Evolutionary conservation across 1,140 invertebrate species (phyloP).

Genomic region (Cephus cinctus): DNA sequence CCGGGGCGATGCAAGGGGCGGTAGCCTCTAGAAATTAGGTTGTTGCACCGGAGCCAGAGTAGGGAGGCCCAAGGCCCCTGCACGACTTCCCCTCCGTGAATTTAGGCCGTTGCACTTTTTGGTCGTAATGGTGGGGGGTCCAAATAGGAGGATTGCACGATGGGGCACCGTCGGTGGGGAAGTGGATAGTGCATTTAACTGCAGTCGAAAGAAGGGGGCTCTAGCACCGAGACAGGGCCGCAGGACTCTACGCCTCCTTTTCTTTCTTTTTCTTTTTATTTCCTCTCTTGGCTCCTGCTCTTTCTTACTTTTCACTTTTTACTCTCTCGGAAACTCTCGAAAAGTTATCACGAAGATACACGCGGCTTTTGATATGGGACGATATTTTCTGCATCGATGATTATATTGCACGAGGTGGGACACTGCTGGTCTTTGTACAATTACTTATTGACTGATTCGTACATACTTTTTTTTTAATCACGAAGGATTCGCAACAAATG

Average conservation of each 20-base stretch:
- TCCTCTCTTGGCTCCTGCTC: too few relatives aligned
- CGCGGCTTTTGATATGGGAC: not conserved
- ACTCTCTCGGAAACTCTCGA: too few relatives aligned
- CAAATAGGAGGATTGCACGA: constrained; percentile 35
- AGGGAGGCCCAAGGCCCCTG: constrained; percentile 53
- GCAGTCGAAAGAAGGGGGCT: constrained; percentile 37
- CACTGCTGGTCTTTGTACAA: too few relatives aligned
- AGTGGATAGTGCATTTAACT: constrained; percentile 47
- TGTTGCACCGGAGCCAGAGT: constrained; percentile 51
- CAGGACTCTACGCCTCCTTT: too few relatives aligned
- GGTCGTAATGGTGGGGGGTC: constrained; percentile 36
- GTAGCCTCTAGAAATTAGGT: constrained; percentile 57
- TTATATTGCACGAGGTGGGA: too few relatives aligned
- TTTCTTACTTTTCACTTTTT: too few relatives aligned
- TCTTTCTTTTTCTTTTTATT: too few relatives aligned
- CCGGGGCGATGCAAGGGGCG: constrained; percentile 11
- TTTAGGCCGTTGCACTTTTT: constrained; percentile 59
- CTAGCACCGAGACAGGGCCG: constrained; percentile 52
- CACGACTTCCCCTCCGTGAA: constrained; percentile 47
- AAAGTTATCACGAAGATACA: too few relatives aligned
- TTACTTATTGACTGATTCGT: too few relatives aligned
- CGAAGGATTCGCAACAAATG: too few relatives aligned
- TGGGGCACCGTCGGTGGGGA: constrained; percentile 20
- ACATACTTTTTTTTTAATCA: too few relatives aligned
- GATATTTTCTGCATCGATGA: not conserved